Conservation (phyloP, 2,888 invertebrate species). For the Leuctra nigra region DNA sequence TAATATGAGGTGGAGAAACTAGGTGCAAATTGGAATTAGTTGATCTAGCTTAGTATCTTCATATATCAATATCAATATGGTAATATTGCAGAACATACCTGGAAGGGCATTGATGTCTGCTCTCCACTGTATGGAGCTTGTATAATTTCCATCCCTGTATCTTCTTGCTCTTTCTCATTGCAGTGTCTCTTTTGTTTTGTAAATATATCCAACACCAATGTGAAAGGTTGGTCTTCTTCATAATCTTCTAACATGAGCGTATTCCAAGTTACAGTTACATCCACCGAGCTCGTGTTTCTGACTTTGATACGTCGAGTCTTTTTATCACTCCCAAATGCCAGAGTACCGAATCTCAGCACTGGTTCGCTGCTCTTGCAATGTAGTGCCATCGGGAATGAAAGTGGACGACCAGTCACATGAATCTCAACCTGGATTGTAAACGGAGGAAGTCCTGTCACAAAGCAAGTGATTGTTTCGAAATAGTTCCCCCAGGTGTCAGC, state of each 20-base stretch:
- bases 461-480: conserved; percentile 40
- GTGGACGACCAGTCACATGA: conserved; percentile 38
- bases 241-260: conserved; percentile 45
- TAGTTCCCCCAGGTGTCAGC: conserved; percentile 45
- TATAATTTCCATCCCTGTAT: background rate
- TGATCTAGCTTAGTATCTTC: too few species aligned
- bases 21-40: too few species aligned
- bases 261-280: conserved; percentile 34
- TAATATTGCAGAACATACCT: background rate
- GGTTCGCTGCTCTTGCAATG: conserved; percentile 34
- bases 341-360: conserved; percentile 35
- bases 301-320: conserved; percentile 32
- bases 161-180: background rate
- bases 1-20: too few species aligned
- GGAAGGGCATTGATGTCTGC: background rate
- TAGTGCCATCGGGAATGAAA: conserved; percentile 39
- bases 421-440: conserved; percentile 38
- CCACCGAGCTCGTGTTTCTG: conserved; percentile 35
- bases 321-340: conserved; percentile 28
- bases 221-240: background rate
- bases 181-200: background rate
- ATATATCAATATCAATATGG: too few species aligned
- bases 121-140: background rate
- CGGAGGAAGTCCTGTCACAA: conserved; percentile 37
- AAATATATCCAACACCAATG: background rate